phyloP scores from a whole-genome alignment of 2,888 invertebrate species.

The Palloptera scutellata region DNA sequence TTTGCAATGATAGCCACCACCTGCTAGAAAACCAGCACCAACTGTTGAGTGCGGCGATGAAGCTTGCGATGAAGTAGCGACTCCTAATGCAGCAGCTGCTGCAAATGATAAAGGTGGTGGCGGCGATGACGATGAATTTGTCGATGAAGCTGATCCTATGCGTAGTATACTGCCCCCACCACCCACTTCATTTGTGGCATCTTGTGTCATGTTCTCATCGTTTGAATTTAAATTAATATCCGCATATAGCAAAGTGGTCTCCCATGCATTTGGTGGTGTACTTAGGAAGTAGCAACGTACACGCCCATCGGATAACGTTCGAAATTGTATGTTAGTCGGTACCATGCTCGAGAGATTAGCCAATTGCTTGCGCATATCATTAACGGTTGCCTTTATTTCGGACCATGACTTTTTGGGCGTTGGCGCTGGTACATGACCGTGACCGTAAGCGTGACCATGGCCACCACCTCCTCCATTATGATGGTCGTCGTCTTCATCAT shows the following conservation, averaged over 20 bases:
- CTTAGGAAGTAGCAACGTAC: constrained; percentile 90
- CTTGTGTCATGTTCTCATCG: constrained; percentile 48
- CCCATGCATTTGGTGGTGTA: constrained; percentile 87
- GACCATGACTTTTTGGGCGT: constrained; percentile 73
- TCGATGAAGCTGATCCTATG: constrained; percentile 19
- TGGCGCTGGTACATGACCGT: constrained; percentile 51
- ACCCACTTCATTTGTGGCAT: constrained; percentile 15
- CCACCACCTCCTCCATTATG: constrained; percentile 52
- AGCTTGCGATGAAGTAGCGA: constrained; percentile 21
- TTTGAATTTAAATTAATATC: constrained; percentile 74
- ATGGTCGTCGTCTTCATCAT: constrained; percentile 53
- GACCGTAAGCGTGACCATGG: constrained; percentile 52
- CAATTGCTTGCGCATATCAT: constrained; percentile 80
- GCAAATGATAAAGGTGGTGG: constrained; percentile 35
- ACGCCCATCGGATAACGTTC: constrained; percentile 79
- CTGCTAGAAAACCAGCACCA: not conserved
- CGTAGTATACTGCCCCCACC: constrained; percentile 14
- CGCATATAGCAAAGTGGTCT: constrained; percentile 85
- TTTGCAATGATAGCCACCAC: constrained; percentile 20
- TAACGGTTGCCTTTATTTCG: constrained; percentile 80
- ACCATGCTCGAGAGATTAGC: constrained; percentile 82
- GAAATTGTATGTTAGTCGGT: constrained; percentile 83
- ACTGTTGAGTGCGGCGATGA: constrained; percentile 13
- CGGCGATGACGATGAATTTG: constrained; percentile 21
- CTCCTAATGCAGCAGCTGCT: constrained; percentile 38